Evolutionary conservation across 2,888 invertebrate genomes (phyloP).

Genomic region (Aelia acuminata): DNA sequence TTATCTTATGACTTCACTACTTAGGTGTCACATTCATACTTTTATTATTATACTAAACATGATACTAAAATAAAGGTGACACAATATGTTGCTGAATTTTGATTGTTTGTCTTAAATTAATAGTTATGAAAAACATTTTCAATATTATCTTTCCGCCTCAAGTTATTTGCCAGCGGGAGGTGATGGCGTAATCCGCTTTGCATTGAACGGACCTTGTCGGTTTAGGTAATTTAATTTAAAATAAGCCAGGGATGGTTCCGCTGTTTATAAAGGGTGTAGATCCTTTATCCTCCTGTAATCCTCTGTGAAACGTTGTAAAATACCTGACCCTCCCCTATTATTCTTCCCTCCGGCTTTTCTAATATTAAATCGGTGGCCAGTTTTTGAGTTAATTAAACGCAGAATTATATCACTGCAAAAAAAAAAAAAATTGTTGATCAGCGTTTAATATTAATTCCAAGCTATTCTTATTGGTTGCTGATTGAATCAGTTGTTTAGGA

Average conservation of each 20-base stretch:
- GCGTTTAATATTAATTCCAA: background rate
- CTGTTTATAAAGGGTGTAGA: background rate
- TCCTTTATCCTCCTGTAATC: slow-evolving; percentile 39
- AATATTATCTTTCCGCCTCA: background rate
- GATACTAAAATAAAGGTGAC: too few species aligned
- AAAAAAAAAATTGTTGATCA: background rate
- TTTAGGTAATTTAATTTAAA: slow-evolving; percentile 43
- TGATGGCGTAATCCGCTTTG: background rate
- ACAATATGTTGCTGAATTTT: too few species aligned
- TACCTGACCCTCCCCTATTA: slow-evolving; percentile 8
- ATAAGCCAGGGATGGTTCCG: background rate
- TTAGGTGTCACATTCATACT: too few species aligned
- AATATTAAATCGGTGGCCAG: slow-evolving; percentile 25
- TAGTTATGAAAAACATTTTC: background rate
- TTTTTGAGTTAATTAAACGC: background rate
- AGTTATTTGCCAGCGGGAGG: background rate
- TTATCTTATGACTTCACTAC: too few species aligned
- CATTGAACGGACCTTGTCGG: background rate
- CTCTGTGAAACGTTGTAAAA: background rate
- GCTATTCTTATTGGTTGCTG: too few species aligned
- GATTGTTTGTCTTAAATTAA: background rate
- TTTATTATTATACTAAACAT: too few species aligned
- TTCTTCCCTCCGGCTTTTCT: background rate
- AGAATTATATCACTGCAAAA: background rate
- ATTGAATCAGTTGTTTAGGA: too few species aligned